These are phyloP conservation scores for Gymnoscelis rufifasciata DNA, from an alignment of 2,888 invertebrate genomes.

Conservation along the genomic window DNA sequence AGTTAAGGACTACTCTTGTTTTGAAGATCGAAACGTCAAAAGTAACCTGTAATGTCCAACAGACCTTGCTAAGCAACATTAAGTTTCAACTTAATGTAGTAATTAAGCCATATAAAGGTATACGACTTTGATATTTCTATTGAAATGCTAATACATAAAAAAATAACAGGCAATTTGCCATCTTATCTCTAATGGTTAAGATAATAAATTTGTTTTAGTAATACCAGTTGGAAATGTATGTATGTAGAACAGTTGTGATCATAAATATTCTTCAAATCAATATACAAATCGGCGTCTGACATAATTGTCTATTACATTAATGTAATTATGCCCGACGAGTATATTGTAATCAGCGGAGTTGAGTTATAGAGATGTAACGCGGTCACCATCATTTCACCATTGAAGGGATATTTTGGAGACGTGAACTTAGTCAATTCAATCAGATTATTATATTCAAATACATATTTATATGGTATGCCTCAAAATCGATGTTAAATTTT, in stretches of 20 bases:
- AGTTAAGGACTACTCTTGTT: too few species aligned
- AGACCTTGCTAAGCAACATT: too few species aligned
- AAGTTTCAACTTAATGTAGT: too few species aligned
- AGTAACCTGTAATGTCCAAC: too few species aligned
- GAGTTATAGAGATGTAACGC: constrained; percentile 12
- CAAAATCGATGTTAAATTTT: too few species aligned
- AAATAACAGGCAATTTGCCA: constrained; percentile 9
- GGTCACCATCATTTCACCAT: constrained; percentile 12
- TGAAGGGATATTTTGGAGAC: background rate
- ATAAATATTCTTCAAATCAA: constrained; percentile 30
- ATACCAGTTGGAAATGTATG: constrained; percentile 15
- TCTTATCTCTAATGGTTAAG: constrained; percentile 21
- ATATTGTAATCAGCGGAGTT: constrained; percentile 20
- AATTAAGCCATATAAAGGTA: too few species aligned
- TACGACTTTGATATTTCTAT: too few species aligned
- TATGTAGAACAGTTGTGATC: constrained; percentile 14
- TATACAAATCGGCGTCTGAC: constrained; percentile 22
- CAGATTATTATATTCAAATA: too few species aligned
- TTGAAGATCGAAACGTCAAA: too few species aligned
- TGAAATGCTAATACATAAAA: background rate
- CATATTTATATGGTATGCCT: too few species aligned
- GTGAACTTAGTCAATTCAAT: too few species aligned
- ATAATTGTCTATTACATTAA: constrained; percentile 26
- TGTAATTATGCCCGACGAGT: constrained; percentile 23
- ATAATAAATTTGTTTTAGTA: constrained; percentile 25